Percentiles rank a stretch among this genome's conserved stretches.
These are phyloP conservation scores for Cotesia chilonis DNA, from an alignment of 1,140 invertebrate genomes.

Conservation along the genomic window DNA sequence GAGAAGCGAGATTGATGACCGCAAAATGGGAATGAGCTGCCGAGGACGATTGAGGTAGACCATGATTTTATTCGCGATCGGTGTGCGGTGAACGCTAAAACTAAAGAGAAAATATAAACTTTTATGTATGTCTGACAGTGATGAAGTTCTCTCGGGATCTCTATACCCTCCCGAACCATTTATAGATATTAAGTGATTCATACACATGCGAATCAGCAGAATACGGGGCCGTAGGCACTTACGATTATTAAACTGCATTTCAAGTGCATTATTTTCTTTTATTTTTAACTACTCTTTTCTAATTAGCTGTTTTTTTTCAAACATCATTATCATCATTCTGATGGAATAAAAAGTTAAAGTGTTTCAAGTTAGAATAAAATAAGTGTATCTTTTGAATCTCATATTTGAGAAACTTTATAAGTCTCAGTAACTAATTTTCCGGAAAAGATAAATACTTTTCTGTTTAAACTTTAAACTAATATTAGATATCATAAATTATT, in stretches of 20 bases:
- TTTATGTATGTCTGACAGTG: slow-evolving; percentile 2
- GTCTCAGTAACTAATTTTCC: too few species aligned
- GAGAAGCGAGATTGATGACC: slow-evolving; percentile 15
- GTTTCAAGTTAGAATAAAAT: too few species aligned
- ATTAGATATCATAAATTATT: too few species aligned
- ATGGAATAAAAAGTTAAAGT: too few species aligned
- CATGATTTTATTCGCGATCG: slow-evolving; percentile 28
- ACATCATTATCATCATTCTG: too few species aligned
- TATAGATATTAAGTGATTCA: not conserved
- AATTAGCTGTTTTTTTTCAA: too few species aligned
- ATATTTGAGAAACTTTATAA: too few species aligned
- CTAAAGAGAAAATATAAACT: too few species aligned
- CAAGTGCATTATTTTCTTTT: not conserved
- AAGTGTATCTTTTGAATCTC: too few species aligned
- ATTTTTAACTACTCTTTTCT: not conserved
- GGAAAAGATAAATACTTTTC: too few species aligned
- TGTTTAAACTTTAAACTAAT: too few species aligned
- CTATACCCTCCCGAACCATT: not conserved
- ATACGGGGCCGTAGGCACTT: not conserved
- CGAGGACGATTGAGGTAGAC: slow-evolving; percentile 27
- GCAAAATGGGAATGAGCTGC: slow-evolving; percentile 11
- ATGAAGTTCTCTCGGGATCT: not conserved
- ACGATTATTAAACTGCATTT: slow-evolving; percentile 7
- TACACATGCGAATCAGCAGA: not conserved
- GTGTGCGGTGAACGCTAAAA: not conserved